Percentiles rank a stretch among this genome's conserved stretches.
Evolutionary conservation across 1,140 invertebrate species (phyloP).

Genomic region (Agrypnia vestita): DNA sequence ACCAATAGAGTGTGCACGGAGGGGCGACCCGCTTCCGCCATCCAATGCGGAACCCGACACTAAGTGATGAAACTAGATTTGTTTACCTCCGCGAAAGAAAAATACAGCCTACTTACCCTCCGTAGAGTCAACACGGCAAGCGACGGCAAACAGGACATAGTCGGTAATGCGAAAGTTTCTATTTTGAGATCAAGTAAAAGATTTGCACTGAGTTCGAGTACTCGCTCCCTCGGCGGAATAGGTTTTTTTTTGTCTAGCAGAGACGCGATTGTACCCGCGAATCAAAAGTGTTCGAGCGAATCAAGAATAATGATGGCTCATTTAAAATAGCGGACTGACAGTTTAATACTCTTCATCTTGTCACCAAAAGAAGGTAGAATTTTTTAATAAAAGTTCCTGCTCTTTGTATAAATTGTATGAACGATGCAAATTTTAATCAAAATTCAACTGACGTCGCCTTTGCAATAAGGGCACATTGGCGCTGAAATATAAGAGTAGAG

Average conservation of each 20-base stretch:
- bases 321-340: neutral
- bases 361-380: no score
- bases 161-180: conserved; percentile 51
- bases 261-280: neutral
- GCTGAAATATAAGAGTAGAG: no score
- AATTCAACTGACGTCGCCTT: no score
- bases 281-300: neutral
- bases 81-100: conserved; percentile 59
- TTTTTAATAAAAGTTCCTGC: no score
- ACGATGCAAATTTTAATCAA: no score
- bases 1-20: conserved; percentile 42
- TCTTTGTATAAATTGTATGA: no score
- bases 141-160: conserved; percentile 40
- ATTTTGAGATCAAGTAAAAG: conserved; percentile 53
- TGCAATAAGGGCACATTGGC: no score
- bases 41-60: conserved; percentile 49
- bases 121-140: conserved; percentile 47
- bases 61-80: conserved; percentile 61
- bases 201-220: conserved; percentile 24
- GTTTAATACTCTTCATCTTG: no score
- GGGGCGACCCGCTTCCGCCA: conserved; percentile 55
- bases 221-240: no score
- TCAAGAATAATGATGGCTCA: neutral
- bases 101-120: conserved; percentile 52
- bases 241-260: conserved; percentile 13